Evolutionary conservation across 2,888 invertebrate genomes (phyloP), one percentile per base, ranked within the genome.

Genomic region (Aphidoletes aphidimyza): DNA sequence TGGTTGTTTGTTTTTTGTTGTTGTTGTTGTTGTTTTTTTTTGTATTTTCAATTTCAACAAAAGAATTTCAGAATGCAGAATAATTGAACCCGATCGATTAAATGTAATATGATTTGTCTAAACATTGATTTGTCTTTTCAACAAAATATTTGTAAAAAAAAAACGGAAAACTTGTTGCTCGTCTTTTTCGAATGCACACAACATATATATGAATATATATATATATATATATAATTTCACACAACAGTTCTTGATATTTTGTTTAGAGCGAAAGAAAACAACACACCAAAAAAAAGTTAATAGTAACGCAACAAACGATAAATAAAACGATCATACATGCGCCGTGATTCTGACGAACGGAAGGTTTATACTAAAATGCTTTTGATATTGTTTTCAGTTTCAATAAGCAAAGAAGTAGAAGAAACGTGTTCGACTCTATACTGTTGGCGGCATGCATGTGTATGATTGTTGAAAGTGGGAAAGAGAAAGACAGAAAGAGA

Each of bases 351-450:
- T 78, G 42, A 30, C 78, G 69, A 84, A 84, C 78, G 84, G 42
- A 84, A 84, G 84, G 84, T 84, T 84, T 84, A 30, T 78, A 84
- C 84, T 84, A 84, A 84, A 78, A 69, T 69, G 84, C 69, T 69
- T 78, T 59, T 84, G 45, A 84, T 84, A 84, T 69, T 84, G 78
- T 84, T 84, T 84, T 78, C 39, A 78, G 78, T 84, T 84, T 84
- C 84, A 42, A 84, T 84, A 78, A 78, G 84, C 84, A 42, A n/a
- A 83, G 42, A 26, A 83, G 69, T 14, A 69, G n/a, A 69, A 69
- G 69, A 69, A 69, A 69, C 69, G 69, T 69, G 69, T 69, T 69
- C 69, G 69, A 30, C 69, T 26, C 69, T 54, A 30, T 30, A 14
- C 22, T 6, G n/a, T 22, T 69, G 2, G 69, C 30, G n/a, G n/a